Base-by-base conservation (phyloP, 2,113 vertebrate genomes). In the Erythrolamprus reginae region DNA sequence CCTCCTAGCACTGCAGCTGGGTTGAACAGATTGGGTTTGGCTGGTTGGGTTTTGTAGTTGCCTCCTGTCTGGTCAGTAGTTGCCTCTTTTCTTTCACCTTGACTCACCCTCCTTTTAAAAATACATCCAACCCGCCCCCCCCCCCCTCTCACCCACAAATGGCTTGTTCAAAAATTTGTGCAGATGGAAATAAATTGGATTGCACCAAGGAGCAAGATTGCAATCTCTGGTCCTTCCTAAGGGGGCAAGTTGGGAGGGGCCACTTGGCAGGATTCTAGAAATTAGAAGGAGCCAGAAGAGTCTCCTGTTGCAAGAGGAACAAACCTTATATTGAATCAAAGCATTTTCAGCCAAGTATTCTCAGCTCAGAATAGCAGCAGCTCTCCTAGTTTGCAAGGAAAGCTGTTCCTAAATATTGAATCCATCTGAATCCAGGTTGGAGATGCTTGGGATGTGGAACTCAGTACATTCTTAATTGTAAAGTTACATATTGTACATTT, bases 1-100 rank as follows among this genome's bases (percentile, higher is more conserved):
- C 52, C 53, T 88, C 86, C 70, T 56, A 88, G 83, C 23, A 47
- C 90, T 82, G 86, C 28, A 91, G 52, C 85, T 87, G 65, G 65
- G 28, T 28, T 56, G 70, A 83, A 87, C 8, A 5, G 28, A 24
- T n/a, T 83, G 70, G 86, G 51, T 83, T 42, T 50, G 47, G 19
- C 52, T 56, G 65, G 42, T 48, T 47, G 26, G 38, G 10, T 82
- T n/a, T 86, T 56, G 48, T 23, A 23, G 10, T 45, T 65, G 7
- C 58, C n/a, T 86, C 83, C 55, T 45, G 24, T 42, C 19, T 45
- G 50, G 47, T 82, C 65, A 77, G 33, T 38, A 28, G 51, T 50
- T 47, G 47, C 83, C 45, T 50, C 83, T 50, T 26, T 19, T 42
- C 33, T 77, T 33, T 19, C 55, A 58, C n/a, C 56, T 28, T 38